A percentile compares a stretch with the other conserved stretches of the same genome.
phyloP scores from a whole-genome alignment of 2,113 vertebrate genomes.

The Pimephales promelas region DNA sequence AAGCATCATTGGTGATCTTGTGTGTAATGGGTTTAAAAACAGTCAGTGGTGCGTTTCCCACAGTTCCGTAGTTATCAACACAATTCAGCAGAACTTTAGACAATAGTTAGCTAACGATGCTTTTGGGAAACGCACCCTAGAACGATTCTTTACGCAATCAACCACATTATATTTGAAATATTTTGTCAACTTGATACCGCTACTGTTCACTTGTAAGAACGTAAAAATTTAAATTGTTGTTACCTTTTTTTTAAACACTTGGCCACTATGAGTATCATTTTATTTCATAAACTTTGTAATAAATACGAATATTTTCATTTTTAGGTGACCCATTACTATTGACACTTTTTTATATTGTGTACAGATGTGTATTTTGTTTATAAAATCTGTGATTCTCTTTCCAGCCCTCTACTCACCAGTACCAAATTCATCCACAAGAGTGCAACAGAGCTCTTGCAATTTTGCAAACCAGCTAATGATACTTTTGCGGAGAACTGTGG shows the following conservation, averaged over 20 bases:
- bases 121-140: too few relatives aligned
- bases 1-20: background rate
- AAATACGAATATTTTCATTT: background rate
- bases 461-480: background rate
- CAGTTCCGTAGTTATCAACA: too few relatives aligned
- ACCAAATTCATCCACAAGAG: constrained; percentile 49
- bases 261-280: background rate
- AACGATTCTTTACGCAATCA: background rate
- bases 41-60: background rate
- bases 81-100: too few relatives aligned
- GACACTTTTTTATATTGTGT: background rate
- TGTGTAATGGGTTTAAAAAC: too few relatives aligned
- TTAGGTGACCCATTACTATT: background rate
- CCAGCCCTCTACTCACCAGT: background rate
- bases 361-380: background rate
- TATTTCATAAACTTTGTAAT: background rate
- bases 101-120: too few relatives aligned
- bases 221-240: background rate
- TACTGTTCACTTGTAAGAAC: background rate
- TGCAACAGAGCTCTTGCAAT: constrained; percentile 49
- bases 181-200: background rate
- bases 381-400: background rate
- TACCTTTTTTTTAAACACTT: background rate
- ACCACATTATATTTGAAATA: background rate
- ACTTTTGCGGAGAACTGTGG: background rate